phyloP scores from a whole-genome alignment of 2,797 vertebrate genomes.

The Alfaro cultratus region DNA sequence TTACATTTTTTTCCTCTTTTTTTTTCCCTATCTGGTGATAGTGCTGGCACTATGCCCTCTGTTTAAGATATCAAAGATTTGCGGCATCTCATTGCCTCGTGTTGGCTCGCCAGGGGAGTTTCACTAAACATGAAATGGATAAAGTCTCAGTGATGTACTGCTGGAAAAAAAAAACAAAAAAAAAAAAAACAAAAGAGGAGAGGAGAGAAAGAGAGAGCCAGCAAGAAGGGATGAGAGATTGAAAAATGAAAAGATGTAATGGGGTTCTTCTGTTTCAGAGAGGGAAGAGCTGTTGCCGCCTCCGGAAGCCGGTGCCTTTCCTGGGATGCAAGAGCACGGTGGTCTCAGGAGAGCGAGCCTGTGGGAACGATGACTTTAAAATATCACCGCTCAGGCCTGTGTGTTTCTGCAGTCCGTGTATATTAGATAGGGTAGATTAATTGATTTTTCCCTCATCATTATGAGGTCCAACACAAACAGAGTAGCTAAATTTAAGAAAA shows the following conservation, averaged over 20 bases:
- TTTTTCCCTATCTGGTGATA: conserved; percentile 71
- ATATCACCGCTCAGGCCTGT: conserved; percentile 64
- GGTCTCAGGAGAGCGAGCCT: conserved; percentile 70
- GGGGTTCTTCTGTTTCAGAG: conserved; percentile 70
- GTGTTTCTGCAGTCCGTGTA: conserved; percentile 65
- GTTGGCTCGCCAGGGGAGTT: conserved; percentile 78
- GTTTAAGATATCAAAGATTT: conserved; percentile 86
- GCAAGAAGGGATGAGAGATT: conserved; percentile 32
- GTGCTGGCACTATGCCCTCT: conserved; percentile 79
- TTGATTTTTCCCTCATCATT: conserved; percentile 53
- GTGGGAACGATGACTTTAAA: conserved; percentile 65
- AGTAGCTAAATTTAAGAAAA: conserved; percentile 55
- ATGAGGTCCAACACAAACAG: conserved; percentile 61
- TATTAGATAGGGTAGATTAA: conserved; percentile 66
- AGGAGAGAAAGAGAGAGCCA: conserved; percentile 16
- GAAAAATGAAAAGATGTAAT: conserved; percentile 74
- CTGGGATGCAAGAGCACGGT: conserved; percentile 55
- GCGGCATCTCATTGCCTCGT: conserved; percentile 74
- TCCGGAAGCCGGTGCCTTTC: conserved; percentile 62
- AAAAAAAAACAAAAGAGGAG: background rate
- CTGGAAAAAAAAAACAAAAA: conserved; percentile 16
- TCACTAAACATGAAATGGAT: conserved; percentile 82
- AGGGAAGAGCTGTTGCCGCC: conserved; percentile 52
- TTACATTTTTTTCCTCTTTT: conserved; percentile 62
- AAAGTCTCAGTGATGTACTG: conserved; percentile 73